Evolutionary conservation across 1,140 invertebrate species (phyloP), one percentile per base, ranked within the genome.

Genomic region (Globodera ellingtonae): DNA sequence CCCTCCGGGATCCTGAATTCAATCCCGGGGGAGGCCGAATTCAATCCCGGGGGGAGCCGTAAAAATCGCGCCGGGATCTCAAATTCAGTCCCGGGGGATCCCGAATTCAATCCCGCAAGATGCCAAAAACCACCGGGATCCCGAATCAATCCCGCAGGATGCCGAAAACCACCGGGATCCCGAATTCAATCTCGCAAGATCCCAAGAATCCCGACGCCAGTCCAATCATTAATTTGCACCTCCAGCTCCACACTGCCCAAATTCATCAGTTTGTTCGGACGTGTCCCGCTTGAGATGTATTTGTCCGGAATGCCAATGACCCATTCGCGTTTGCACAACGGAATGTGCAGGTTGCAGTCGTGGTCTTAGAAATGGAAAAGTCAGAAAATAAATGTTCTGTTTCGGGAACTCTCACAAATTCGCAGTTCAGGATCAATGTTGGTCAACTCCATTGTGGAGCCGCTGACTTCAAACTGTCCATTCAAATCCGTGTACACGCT

Each of bases 301-400:
- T 89, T 89, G 70, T 86, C 79, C 15, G 87, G 88, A 73, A 89
- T 87, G 35, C 86, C 75, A 75, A 88, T 89, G 13, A 88, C 79
- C 87, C 87, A 89, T 83, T 88, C 88, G 47, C 87, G 72, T 82
- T 89, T 87, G 48, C 87, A 89, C 4, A 89, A 81, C 83, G 88
- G 76, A 77, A 89, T 84, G 73, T 89, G 83, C 73, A 85, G 73
- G 75, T 81, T 83, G 72, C 87, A 89, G n/a, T 84, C 82, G 67
- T 89, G 87, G 77, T 89, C 88, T 77, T 10, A 46, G 67, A 69
- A 67, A 67, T 67, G n/a, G 21, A 62, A 52, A 74, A 1, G 35
- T 35, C 35, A 2, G 3, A 35, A 35, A 35, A 35, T 35, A 35
- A 35, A 35, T 35, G 35, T 35, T 35, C 35, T 2, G 1, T 35